Evolutionary conservation across 2,797 vertebrate genomes (phyloP).

Genomic region (Etheostoma perlongum): DNA sequence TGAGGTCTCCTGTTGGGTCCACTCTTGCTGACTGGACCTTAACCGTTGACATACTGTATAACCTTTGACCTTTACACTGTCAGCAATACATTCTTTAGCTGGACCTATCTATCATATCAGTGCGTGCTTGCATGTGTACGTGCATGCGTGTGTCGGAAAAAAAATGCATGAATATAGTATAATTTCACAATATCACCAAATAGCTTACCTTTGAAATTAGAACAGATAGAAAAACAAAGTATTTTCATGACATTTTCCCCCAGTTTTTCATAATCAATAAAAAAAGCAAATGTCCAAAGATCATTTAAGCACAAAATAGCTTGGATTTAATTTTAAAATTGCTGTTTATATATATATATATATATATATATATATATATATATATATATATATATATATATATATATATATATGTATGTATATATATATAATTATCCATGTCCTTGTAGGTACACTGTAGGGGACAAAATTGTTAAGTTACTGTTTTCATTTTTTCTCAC

Average conservation of each 20-base stretch:
- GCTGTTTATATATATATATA: conserved; percentile 15
- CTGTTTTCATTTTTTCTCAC: conserved; percentile 24
- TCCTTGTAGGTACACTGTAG: conserved; percentile 27
- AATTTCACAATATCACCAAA: background rate
- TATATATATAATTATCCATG: conserved; percentile 12
- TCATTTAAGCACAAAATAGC: no score
- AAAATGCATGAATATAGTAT: background rate
- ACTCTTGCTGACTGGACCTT: conserved; percentile 72
- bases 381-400: conserved; percentile 6
- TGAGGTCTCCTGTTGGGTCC: conserved; percentile 50
- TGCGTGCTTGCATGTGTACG: background rate
- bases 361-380: conserved; percentile 12
- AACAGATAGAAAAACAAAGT: background rate
- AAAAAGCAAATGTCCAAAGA: background rate
- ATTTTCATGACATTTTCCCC: no score
- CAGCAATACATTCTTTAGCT: conserved; percentile 64
- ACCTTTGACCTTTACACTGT: conserved; percentile 68
- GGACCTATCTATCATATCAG: conserved; percentile 24
- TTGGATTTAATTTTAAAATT: background rate
- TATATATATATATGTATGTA: conserved; percentile 5
- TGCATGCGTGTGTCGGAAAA: background rate
- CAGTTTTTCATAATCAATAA: background rate
- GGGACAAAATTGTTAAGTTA: background rate
- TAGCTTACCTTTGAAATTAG: background rate
- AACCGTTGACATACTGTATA: conserved; percentile 62